Evolutionary conservation across 2,113 vertebrate genomes (phyloP).

Genomic region (Labeo rohita): DNA sequence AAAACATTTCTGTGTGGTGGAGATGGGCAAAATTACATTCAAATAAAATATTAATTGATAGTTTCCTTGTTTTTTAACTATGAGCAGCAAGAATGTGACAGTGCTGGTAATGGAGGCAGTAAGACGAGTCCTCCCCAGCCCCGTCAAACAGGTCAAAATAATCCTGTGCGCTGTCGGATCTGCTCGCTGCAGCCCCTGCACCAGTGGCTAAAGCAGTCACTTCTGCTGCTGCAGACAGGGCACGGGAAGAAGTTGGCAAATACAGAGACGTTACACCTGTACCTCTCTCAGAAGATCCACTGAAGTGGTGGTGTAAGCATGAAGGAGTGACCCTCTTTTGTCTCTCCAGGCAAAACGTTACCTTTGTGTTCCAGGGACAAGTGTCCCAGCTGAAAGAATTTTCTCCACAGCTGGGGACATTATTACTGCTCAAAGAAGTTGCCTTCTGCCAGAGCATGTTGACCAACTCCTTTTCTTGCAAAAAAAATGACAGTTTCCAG

Average conservation of each 20-base stretch:
- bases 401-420: background rate
- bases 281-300: constrained; percentile 12
- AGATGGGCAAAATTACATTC: background rate
- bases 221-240: background rate
- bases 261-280: background rate
- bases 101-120: background rate
- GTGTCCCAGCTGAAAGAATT: background rate
- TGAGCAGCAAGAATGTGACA: background rate
- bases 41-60: background rate
- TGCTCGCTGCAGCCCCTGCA: background rate
- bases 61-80: background rate
- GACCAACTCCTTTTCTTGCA: background rate
- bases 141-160: background rate
- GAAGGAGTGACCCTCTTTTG: background rate
- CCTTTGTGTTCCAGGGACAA: background rate
- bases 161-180: background rate
- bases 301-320: constrained; percentile 10
- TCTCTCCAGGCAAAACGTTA: background rate
- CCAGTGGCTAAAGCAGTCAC: background rate
- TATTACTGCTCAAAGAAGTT: background rate
- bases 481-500: too few species aligned
- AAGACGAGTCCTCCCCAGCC: background rate
- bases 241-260: background rate
- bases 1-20: background rate
- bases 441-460: background rate